phyloP scores from a whole-genome alignment of 2,888 invertebrate genomes.

The Drosophila mimetica region DNA sequence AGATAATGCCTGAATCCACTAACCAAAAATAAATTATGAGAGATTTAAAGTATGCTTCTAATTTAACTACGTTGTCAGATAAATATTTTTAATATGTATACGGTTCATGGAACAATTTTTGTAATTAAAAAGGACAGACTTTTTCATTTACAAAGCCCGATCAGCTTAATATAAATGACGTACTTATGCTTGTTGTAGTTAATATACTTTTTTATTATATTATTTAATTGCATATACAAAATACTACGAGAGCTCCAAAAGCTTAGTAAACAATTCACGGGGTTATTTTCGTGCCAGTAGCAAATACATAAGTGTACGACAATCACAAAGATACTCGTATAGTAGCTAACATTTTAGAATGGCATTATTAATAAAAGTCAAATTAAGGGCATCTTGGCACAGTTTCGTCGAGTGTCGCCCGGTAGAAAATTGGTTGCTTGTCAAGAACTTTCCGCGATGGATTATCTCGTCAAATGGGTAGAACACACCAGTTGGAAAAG shows the following conservation, averaged over 20 bases:
- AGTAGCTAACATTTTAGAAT: constrained; percentile 32
- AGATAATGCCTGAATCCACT: not conserved
- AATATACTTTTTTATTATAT: not conserved
- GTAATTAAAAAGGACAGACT: not conserved
- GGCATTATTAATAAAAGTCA: constrained; percentile 58
- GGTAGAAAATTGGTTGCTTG: constrained; percentile 46
- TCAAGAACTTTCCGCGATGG: not conserved
- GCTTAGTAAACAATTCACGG: constrained; percentile 1
- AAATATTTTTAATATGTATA: too few species aligned
- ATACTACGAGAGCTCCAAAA: not conserved
- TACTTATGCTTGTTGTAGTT: not conserved
- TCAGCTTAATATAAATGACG: not conserved
- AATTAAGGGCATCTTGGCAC: constrained; percentile 69
- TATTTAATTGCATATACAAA: not conserved
- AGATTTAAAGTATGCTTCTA: not conserved
- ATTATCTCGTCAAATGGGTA: not conserved
- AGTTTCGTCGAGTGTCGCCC: constrained; percentile 41
- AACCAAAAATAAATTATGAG: not conserved
- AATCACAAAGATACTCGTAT: constrained; percentile 47
- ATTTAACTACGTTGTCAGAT: too few species aligned
- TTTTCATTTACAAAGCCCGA: not conserved
- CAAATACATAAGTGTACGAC: constrained; percentile 20
- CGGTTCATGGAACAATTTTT: too few species aligned
- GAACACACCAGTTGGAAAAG: not conserved
- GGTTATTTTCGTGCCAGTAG: constrained; percentile 6